Base-by-base conservation (phyloP, 2,888 invertebrate species). In the Keiferia lycopersicella region DNA sequence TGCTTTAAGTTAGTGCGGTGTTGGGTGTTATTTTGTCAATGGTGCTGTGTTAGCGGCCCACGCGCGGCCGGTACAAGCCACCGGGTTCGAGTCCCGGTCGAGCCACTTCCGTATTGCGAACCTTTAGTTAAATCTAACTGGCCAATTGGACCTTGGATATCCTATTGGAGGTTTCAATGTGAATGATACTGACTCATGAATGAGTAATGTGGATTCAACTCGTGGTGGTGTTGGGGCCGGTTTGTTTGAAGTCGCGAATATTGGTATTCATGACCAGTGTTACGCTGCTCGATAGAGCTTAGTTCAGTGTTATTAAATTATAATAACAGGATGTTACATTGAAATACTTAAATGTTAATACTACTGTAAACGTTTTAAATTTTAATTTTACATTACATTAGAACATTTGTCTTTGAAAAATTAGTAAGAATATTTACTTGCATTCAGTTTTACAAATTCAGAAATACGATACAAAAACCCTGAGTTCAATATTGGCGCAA, bases 31-130 rank as follows among this genome's bases (percentile, higher is more conserved):
- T 66, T 66, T 66, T 66, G 81, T 82, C 79, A 81, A 78, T 63
- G 61, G 68, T 75, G 80, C 79, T 75, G 71, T 80, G 77, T 80
- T 66, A 71, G 67, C 84, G 72, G 76, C 89, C 89, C 86, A 88
- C 88, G 87, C 88, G 77, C 73, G 63, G 64, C 62, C 67, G 66
- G 71, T 78, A 84, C 87, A 86, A 76, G 85, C 81, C 79, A 73
- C 80, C 70, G 78, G 75, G 72, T 71, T 64, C 63, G 64, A 65
- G 67, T 69, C 67, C 67, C 70, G 61, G 68, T 69, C 67, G 69
- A 74, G 73, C 71, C 72, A 79, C 78, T 84, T 83, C 84, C 83
- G 82, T 71, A 76, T 61, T 39, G 62, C 51, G 38, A 62, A 53
- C 51, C 62, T 51, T 62, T 62, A 51, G 39, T 53, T 62, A 51